Evolutionary conservation across 2,113 vertebrate genomes (phyloP), one percentile per base, ranked within the genome.

Genomic region (Malurus elegans): DNA sequence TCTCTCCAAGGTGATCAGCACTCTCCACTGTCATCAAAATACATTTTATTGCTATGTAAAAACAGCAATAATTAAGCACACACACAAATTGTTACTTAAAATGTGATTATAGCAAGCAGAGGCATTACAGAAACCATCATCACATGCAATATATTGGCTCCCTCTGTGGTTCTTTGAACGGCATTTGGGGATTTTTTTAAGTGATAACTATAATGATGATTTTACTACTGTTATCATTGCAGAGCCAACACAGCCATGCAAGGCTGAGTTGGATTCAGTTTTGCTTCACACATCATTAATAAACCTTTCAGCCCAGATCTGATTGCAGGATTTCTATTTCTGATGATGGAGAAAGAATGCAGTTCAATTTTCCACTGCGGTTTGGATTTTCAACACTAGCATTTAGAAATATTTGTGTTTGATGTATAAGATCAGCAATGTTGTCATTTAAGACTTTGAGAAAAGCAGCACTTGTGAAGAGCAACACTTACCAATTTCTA

Each of bases 271-370:
- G 51, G 54, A 86, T 89, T 90, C 48, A 45, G n/a, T 79, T 91
- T 90, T 88, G 48, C 42, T 96, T 94, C 69, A 87, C 88, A 88
- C 67, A 75, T 65, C 72, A 69, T 95, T 93, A 96, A 94, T 69
- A 93, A 95, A 88, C 6, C 62, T 83, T 76, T 84, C 80, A 79
- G 42, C 32, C 66, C 42, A 73, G 66, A 44, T 94, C 29, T 82
- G 65, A 82, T 90, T 85, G 34, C 16, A 50, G 31, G 40, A 53
- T 36, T 86, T 79, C 44, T 76, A 24, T 88, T 95, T 92, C 70
- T 88, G 80, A 69, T 53, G 51, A 82, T 54, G 25, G n/a, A 79
- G 40, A 82, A 70, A 88, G 31, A 70, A 93, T 8, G 25, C 16
- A 70, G 67, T 73, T 94, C 67, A 34, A 53, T 93, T 93, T 92